Percentiles rank a stretch among this genome's conserved stretches.
These are phyloP conservation scores for Nicator chloris DNA, from an alignment of 2,113 vertebrate genomes.

Conservation along the genomic window DNA sequence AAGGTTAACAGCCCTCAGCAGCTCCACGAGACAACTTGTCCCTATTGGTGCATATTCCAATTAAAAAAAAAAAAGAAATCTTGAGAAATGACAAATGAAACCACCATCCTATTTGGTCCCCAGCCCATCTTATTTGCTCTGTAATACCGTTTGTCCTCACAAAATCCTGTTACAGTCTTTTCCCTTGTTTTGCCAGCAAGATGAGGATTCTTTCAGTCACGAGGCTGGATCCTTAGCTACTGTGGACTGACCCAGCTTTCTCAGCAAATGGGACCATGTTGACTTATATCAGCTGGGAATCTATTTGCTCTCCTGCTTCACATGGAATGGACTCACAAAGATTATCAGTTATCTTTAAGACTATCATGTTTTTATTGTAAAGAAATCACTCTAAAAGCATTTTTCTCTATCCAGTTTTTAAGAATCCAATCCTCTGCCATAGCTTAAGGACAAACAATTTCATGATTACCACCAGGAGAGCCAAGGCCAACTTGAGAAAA, in stretches of 20 bases:
- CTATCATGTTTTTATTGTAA: conserved; percentile 56
- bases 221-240: neutral
- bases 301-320: neutral
- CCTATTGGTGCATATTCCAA: neutral
- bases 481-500: conserved; percentile 61
- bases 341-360: conserved; percentile 55
- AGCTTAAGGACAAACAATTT: conserved; percentile 71
- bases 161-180: conserved; percentile 44
- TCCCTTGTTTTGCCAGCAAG: conserved; percentile 9
- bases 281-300: neutral
- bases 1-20: neutral
- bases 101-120: neutral
- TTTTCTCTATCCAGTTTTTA: conserved; percentile 60
- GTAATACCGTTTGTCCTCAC: conserved; percentile 26
- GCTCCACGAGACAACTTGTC: neutral
- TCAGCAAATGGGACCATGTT: neutral
- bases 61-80: neutral
- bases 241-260: conserved; percentile 10
- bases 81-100: neutral
- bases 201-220: neutral
- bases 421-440: conserved; percentile 69
- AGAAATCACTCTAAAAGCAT: conserved; percentile 74
- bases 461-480: conserved; percentile 51
- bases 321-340: neutral
- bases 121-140: neutral